phyloP scores from a whole-genome alignment of 2,888 invertebrate species.

The Tigriopus californicus region DNA sequence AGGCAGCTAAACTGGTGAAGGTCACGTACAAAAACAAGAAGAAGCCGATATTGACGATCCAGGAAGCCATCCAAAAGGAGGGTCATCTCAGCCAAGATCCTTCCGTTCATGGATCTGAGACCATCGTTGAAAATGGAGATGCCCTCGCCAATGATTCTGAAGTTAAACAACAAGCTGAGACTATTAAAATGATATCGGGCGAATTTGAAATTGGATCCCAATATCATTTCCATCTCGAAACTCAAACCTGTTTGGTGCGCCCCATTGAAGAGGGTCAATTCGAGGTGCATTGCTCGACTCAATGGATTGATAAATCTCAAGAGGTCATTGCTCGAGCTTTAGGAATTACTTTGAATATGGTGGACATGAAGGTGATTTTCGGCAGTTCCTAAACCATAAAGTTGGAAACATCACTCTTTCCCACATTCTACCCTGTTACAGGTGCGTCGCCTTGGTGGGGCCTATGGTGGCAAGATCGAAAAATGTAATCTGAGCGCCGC shows the following conservation, averaged over 20 bases:
- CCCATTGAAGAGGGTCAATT: conserved; percentile 45
- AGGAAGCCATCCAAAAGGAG: conserved; percentile 17
- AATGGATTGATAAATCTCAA: conserved; percentile 43
- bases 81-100: not conserved
- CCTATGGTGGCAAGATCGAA: conserved; percentile 53
- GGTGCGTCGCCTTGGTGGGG: conserved; percentile 48
- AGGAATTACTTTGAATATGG: conserved; percentile 39
- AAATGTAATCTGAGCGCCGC: conserved; percentile 39
- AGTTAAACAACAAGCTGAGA: not conserved
- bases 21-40: conserved; percentile 35
- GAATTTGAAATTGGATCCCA: conserved; percentile 36
- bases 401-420: no score
- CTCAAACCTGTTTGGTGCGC: conserved; percentile 42
- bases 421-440: no score
- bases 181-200: conserved; percentile 27
- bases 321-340: conserved; percentile 37
- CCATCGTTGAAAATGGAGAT: not conserved
- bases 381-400: no score
- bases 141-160: not conserved
- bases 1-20: conserved; percentile 38
- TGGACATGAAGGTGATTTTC: conserved; percentile 24
- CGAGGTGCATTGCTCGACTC: conserved; percentile 31
- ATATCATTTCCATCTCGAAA: conserved; percentile 57
- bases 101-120: not conserved
- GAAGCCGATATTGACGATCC: conserved; percentile 23